Evolutionary conservation across 2,888 invertebrate species (phyloP).

Genomic region (Caenorhabditis macrosperma): DNA sequence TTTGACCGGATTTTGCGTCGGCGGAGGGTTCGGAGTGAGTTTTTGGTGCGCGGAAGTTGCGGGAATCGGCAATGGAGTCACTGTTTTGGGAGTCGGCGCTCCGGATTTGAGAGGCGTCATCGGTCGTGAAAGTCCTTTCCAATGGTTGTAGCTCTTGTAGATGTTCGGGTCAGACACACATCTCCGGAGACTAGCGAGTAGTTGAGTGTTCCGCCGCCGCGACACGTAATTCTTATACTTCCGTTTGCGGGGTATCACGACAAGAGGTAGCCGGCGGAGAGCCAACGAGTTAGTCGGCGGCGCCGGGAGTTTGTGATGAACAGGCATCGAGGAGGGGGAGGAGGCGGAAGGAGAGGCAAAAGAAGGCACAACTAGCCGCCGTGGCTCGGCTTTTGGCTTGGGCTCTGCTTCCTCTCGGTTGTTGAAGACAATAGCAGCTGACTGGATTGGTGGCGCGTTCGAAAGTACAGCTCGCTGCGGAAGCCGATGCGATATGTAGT

Average conservation of each 20-base stretch:
- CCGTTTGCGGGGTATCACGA: conserved; percentile 77
- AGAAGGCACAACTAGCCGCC: conserved; percentile 22
- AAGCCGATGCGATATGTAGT: conserved; percentile 73
- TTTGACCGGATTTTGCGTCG: conserved; percentile 50
- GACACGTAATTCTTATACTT: conserved; percentile 80
- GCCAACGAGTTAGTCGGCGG: conserved; percentile 53
- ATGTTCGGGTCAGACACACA: conserved; percentile 77
- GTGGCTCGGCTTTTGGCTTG: background rate
- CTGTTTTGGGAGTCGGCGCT: conserved; percentile 44
- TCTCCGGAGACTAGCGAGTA: conserved; percentile 71
- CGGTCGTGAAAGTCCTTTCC: conserved; percentile 69
- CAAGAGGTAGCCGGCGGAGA: conserved; percentile 74
- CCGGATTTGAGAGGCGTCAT: conserved; percentile 58
- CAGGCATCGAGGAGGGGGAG: conserved; percentile 16
- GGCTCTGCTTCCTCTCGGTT: background rate
- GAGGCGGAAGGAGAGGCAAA: background rate
- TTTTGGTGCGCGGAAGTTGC: conserved; percentile 32
- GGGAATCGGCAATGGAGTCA: conserved; percentile 33
- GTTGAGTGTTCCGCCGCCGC: conserved; percentile 74
- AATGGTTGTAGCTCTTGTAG: conserved; percentile 77
- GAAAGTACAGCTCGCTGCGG: conserved; percentile 72
- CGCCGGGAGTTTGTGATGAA: conserved; percentile 20
- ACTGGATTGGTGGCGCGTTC: conserved; percentile 66
- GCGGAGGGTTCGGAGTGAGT: conserved; percentile 44
- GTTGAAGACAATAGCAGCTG: conserved; percentile 63